Evolutionary conservation across 2,113 vertebrate genomes (phyloP).

Genomic region (Orientallactaga bullata): DNA sequence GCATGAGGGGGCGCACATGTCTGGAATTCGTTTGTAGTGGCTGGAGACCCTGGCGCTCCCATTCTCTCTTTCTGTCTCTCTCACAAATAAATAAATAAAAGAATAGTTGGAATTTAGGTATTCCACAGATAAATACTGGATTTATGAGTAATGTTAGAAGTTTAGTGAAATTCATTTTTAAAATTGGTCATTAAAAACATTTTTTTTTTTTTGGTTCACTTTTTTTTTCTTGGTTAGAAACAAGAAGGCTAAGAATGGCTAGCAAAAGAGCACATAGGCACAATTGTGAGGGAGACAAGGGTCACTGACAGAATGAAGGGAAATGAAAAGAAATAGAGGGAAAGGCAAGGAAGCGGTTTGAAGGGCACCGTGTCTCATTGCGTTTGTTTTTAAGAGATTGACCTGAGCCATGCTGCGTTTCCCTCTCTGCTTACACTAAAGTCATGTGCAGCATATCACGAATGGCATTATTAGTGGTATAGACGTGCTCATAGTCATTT

Average conservation of each 20-base stretch:
- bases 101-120: not conserved
- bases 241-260: not conserved
- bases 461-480: not conserved
- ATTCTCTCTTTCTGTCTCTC: too few relatives aligned
- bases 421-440: not conserved
- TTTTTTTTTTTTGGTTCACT: slow-evolving; percentile 15
- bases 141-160: not conserved
- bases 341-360: not conserved
- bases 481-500: not conserved
- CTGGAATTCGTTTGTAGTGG: too few relatives aligned
- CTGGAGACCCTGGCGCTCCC: too few relatives aligned
- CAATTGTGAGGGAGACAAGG: not conserved
- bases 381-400: slow-evolving; percentile 18
- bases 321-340: not conserved
- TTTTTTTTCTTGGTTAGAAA: slow-evolving; percentile 44
- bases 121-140: slow-evolving; percentile 30
- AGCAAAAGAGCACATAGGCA: not conserved
- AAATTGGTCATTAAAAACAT: slow-evolving; percentile 27
- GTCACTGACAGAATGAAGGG: not conserved
- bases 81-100: too few relatives aligned
- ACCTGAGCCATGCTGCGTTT: not conserved
- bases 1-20: too few relatives aligned
- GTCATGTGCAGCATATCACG: too few relatives aligned
- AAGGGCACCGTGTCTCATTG: not conserved
- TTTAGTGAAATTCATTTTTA: not conserved